phyloP scores from a whole-genome alignment of 2,113 vertebrate genomes.

The Alligator mississippiensis region DNA sequence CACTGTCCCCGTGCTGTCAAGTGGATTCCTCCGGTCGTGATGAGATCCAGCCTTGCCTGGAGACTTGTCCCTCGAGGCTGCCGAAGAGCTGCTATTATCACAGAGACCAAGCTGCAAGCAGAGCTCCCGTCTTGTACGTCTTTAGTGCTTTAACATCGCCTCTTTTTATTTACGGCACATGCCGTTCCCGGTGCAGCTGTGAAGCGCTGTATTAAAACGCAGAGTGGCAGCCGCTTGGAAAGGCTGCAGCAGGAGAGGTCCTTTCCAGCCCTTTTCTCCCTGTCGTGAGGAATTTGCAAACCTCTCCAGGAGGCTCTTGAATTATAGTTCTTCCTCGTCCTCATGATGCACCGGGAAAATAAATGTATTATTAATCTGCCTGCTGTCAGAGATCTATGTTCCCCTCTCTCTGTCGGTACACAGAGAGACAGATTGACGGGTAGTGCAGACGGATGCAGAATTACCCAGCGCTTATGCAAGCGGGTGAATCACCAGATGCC shows the following conservation, averaged over 20 bases:
- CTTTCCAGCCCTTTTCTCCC: constrained; percentile 37
- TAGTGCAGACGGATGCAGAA: constrained; percentile 37
- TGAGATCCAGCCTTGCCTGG: neutral
- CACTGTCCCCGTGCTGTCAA: neutral
- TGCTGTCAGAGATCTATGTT: constrained; percentile 53
- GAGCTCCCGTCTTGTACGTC: neutral
- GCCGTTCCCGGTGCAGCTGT: neutral
- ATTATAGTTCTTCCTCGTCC: constrained; percentile 62
- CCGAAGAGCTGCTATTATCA: neutral
- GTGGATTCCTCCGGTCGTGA: no score
- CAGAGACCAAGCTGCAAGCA: neutral
- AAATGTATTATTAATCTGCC: constrained; percentile 65
- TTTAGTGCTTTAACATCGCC: constrained; percentile 4
- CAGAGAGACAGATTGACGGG: constrained; percentile 46
- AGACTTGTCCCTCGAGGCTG: neutral
- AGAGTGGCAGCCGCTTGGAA: constrained; percentile 27
- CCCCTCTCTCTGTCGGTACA: constrained; percentile 31
- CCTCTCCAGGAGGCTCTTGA: constrained; percentile 66
- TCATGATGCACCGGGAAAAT: constrained; percentile 60
- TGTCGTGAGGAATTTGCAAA: constrained; percentile 48
- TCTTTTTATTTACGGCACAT: constrained; percentile 9
- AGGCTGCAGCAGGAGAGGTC: constrained; percentile 15
- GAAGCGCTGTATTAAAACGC: constrained; percentile 53
- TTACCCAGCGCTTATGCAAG: neutral
- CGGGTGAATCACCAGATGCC: constrained; percentile 37